Conservation (phyloP, 2,888 invertebrate genomes). For the Coremacera marginata region DNA sequence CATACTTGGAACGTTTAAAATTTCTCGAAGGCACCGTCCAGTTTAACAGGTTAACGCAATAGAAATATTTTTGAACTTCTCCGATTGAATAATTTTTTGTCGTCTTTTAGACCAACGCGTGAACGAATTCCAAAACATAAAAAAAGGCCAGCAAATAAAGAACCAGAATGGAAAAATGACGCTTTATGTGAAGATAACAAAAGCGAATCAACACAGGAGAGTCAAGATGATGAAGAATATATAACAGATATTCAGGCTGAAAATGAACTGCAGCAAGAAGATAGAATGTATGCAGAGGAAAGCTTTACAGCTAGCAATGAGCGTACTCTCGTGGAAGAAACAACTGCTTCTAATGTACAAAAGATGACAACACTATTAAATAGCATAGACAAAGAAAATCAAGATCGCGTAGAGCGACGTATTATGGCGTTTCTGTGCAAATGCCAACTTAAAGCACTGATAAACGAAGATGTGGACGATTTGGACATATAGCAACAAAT, state of each 20-base stretch:
- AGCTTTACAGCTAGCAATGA: not conserved
- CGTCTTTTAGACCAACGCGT: not conserved
- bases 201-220: not conserved
- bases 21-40: slow-evolving; percentile 52
- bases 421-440: slow-evolving; percentile 59
- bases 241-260: slow-evolving; percentile 24
- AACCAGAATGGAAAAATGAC: not conserved
- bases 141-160: not conserved
- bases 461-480: slow-evolving; percentile 55
- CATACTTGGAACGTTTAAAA: slow-evolving; percentile 55
- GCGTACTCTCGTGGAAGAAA: not conserved
- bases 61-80: not conserved
- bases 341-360: not conserved
- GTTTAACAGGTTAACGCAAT: slow-evolving; percentile 37
- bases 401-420: slow-evolving; percentile 54
- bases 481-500: slow-evolving; percentile 48
- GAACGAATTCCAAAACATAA: not conserved
- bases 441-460: slow-evolving; percentile 57
- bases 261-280: too few species aligned
- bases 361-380: slow-evolving; percentile 52
- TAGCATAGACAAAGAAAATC: slow-evolving; percentile 49
- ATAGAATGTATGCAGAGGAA: not conserved
- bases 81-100: not conserved
- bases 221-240: slow-evolving; percentile 36
- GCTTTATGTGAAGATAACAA: not conserved